Evolutionary conservation across 2,113 vertebrate genomes (phyloP).

Genomic region (Pontoporia blainvillei): DNA sequence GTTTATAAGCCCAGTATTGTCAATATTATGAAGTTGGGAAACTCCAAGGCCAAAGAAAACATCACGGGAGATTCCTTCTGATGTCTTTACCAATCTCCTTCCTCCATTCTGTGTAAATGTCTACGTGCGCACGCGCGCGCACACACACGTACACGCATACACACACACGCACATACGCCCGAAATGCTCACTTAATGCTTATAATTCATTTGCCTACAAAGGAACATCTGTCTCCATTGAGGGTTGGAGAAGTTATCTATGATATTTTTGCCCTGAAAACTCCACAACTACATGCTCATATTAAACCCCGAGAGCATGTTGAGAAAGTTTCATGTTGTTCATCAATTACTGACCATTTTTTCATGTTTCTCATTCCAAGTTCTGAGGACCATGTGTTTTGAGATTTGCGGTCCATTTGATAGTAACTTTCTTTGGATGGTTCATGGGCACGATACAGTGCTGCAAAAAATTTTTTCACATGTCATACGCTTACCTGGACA

Average conservation of each 20-base stretch:
- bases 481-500: background rate
- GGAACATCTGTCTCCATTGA: background rate
- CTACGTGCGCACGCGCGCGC: accelerated
- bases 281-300: background rate
- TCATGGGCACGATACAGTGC: background rate
- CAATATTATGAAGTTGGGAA: background rate
- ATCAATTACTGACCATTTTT: background rate
- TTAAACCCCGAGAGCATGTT: background rate
- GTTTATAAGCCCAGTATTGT: background rate
- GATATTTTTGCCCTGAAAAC: background rate
- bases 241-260: background rate
- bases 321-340: background rate
- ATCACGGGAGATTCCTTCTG: background rate
- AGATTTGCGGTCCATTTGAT: background rate
- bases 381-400: background rate
- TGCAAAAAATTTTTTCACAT: background rate
- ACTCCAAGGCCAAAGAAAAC: background rate
- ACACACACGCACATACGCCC: accelerated
- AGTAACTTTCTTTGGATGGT: background rate
- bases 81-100: background rate
- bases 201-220: background rate
- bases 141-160: too few species aligned
- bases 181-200: background rate
- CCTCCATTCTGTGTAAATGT: background rate
- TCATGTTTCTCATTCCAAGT: background rate